Evolutionary conservation across 2,797 vertebrate genomes (phyloP), one percentile per base, ranked within the genome.

Genomic region (Ibycter americanus): DNA sequence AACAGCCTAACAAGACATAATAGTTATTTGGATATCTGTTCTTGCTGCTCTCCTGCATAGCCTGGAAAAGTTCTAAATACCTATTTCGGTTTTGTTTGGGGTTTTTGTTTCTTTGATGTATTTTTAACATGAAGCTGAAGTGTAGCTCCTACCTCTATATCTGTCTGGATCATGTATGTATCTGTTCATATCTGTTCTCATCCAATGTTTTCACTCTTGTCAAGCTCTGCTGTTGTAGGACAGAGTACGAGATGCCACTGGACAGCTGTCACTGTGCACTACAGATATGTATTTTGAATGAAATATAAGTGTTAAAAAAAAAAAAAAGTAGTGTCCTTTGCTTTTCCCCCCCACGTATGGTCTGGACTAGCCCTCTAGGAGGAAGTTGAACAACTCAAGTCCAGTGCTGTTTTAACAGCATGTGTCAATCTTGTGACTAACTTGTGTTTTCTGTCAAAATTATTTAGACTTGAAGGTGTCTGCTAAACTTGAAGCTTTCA

Each of bases 401-500:
- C 32, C 77, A 15, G 56, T 44, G 26, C 47, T 87, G 4, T 38
- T 87, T 12, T 32, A 83, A 25, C 87, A 90, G 62, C n/a, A 11
- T 18, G 38, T 87, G 54, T 61, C 66, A 27, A 8, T 67, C 40
- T 46, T 68, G 54, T 67, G 72, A 34, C 52, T 66, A 56, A 38
- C 25, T 62, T 29, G 31, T 61, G 68, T 78, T 91, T 70, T 66
- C 54, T 46, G 25, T 88, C 25, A 2, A n/a, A 68, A 34, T 25
- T 3, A 20, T 82, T 91, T n/a, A 9, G 11, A 62, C 38, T 79
- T 55, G 21, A 49, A 83, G 59, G 10, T 49, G 21, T 85, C 67
- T 90, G 36, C 78, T 83, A 21, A 65, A 61, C 78, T 87, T 83
- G 63, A 71, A 74, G 51, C 74, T 86, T 92, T 91, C 79, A 61